A percentile compares a stretch with the other conserved stretches of the same genome.
Conservation (phyloP, 2,113 vertebrate genomes). For the Pteronura brasiliensis region DNA sequence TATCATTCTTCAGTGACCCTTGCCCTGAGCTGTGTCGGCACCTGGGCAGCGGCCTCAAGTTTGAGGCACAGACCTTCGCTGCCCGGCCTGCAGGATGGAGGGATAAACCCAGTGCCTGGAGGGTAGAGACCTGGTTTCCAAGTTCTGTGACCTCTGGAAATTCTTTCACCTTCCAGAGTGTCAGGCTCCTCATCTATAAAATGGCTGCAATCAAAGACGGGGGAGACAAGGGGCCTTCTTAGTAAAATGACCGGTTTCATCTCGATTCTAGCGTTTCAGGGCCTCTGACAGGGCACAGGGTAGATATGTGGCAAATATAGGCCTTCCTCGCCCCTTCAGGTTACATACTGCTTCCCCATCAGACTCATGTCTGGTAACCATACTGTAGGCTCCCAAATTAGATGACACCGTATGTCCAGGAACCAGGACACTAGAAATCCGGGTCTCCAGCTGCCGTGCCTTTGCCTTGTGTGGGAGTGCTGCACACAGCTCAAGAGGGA, state of each 20-base stretch:
- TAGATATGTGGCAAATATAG: neutral
- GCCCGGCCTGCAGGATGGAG: too few species aligned
- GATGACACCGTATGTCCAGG: accelerated
- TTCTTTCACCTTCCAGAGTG: neutral
- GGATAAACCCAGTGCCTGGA: neutral
- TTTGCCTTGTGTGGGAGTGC: accelerated
- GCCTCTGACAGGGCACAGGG: neutral
- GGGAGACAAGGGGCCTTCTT: neutral
- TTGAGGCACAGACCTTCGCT: accelerated
- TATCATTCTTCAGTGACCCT: neutral
- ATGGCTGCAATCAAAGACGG: neutral
- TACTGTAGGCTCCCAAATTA: neutral
- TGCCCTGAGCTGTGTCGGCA: too few species aligned
- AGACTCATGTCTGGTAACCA: neutral
- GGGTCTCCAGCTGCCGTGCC: accelerated
- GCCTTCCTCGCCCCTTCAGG: neutral
- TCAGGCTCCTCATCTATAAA: neutral
- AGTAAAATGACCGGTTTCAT: neutral
- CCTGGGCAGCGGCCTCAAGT: neutral
- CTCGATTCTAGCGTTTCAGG: neutral
- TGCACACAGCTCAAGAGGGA: accelerated
- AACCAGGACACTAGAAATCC: neutral
- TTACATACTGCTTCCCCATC: neutral
- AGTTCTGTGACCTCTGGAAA: neutral
- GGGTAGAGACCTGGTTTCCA: neutral